phyloP scores from a whole-genome alignment of 2,113 vertebrate species.

The Saccopteryx leptura region DNA sequence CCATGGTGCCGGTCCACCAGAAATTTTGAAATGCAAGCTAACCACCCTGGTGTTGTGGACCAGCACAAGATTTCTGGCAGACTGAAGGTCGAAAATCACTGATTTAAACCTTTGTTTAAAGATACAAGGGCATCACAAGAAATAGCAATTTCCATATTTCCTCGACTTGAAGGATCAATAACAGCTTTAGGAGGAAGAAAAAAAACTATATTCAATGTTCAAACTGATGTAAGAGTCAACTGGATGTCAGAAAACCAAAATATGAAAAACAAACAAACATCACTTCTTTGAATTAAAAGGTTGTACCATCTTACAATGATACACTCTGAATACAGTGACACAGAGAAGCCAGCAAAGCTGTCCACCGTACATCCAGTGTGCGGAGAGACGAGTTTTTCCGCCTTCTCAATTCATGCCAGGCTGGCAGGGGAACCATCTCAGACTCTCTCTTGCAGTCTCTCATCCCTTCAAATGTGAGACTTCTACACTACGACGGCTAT shows the following conservation, averaged over 20 bases:
- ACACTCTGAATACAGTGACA: neutral
- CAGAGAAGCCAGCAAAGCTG: fast-evolving
- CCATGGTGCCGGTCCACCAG: too few species aligned
- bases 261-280: neutral
- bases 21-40: too few species aligned
- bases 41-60: too few species aligned
- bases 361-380: fast-evolving
- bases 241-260: constrained; percentile 6
- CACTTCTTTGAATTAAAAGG: neutral
- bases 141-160: neutral
- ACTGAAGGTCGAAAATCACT: too few species aligned
- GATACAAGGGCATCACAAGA: neutral
- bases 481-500: neutral
- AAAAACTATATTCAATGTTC: neutral
- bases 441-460: neutral
- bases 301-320: neutral
- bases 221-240: neutral
- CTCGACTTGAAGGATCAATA: neutral
- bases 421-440: neutral
- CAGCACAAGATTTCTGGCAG: too few species aligned
- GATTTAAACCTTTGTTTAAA: neutral
- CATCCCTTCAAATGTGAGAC: neutral
- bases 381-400: neutral
- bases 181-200: neutral
- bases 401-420: neutral